Percentiles rank a stretch among this genome's conserved stretches.
Conservation (phyloP, 2,888 invertebrate species). For the Lepidochitona cinerea region DNA sequence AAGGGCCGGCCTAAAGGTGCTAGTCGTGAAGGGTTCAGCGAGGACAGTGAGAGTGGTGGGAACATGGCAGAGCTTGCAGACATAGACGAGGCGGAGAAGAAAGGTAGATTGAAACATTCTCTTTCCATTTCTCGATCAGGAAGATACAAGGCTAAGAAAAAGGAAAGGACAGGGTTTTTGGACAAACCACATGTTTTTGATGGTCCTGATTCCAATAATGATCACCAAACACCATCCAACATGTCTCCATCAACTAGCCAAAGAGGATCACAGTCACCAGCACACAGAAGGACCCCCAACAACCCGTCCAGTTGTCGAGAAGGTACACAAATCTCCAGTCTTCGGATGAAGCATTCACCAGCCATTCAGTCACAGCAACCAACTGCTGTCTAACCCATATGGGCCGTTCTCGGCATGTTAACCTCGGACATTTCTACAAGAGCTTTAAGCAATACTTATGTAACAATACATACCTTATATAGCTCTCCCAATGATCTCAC, state of each 20-base stretch:
- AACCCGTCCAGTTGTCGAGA: constrained; percentile 6
- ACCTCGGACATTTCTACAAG: no score
- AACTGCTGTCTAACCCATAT: background rate
- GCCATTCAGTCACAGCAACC: background rate
- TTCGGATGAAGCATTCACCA: background rate
- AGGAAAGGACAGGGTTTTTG: background rate
- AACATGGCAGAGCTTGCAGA: background rate
- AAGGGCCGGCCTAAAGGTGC: background rate
- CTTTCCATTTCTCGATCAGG: constrained; percentile 4
- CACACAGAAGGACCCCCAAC: background rate
- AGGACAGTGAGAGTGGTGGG: background rate
- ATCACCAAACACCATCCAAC: background rate
- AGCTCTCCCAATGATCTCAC: no score
- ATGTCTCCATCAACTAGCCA: background rate
- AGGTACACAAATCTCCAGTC: background rate
- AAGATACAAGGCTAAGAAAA: constrained; percentile 4
- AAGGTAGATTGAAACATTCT: background rate
- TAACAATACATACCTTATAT: no score
- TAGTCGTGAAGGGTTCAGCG: background rate
- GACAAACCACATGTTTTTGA: background rate
- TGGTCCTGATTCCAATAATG: background rate
- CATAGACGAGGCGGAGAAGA: background rate
- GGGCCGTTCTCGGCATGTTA: no score
- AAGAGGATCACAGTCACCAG: background rate
- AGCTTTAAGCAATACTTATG: no score